Base-by-base conservation (phyloP, 2,113 vertebrate species). In the Urocynchramus pylzowi region DNA sequence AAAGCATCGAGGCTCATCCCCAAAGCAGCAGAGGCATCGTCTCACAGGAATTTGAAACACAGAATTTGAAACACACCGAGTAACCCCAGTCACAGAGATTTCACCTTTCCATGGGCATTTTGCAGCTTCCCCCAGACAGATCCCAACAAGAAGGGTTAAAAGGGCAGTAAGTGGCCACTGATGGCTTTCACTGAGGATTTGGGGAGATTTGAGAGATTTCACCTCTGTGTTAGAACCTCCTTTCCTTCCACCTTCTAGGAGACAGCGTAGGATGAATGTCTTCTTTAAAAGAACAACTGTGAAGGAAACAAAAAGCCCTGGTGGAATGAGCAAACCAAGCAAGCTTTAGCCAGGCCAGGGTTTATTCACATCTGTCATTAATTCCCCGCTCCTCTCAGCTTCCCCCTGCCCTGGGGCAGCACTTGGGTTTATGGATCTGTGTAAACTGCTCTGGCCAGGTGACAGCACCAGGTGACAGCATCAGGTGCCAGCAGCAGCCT, bases 211-310 rank as follows among this genome's bases (percentile, higher is more conserved):
- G n/a, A n/a, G 26, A 47, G 13, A 37, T 52, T n/a, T n/a, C 10
- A 7, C 0, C 0, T 23, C 22, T 49, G 1, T 6, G 3, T n/a
- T 31, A 11, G 3, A 47, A 7, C 21, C 13, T 7, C 20, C 45
- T 60, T 60, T 35, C 50, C 9, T 0, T 45, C 41, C 11, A 5
- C 28, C 57, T 69, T 16, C 44, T 9, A 5, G 13, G 8, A 7
- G 4, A 15, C 33, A 20, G 4, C 14, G 50, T 2, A 18, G 68
- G 16, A 45, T 1, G 0, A 21, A 33, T 37, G 17, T 10, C 4
- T 9, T 11, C 31, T 60, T 49, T 10, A 3, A 13, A 64, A 33
- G 70, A 74, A 7, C 15, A 24, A 1, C 6, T 39, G 14, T 1
- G 12, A 49, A 24, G 61, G 33, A 49, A 63, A 18, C 39, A 42